phyloP scores from a whole-genome alignment of 2,113 vertebrate genomes.

The Ctenomys sociabilis region DNA sequence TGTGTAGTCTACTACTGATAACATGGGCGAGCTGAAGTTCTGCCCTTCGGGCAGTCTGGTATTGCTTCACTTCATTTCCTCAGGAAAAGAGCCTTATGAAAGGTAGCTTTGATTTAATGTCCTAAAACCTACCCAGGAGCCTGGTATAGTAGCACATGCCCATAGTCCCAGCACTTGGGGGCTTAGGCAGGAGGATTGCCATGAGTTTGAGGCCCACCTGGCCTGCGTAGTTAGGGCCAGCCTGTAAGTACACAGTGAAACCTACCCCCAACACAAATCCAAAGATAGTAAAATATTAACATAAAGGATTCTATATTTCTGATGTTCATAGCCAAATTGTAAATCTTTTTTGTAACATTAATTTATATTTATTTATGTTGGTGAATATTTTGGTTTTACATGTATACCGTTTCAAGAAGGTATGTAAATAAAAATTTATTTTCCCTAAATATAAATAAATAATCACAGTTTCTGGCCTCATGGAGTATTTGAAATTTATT shows the following conservation, averaged over 20 bases:
- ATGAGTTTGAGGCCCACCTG: neutral
- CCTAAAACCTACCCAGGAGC: neutral
- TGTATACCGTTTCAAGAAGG: slow-evolving; percentile 46
- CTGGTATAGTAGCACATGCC: neutral
- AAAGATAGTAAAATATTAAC: neutral
- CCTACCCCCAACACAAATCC: neutral
- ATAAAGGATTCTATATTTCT: slow-evolving; percentile 48
- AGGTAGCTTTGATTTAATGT: slow-evolving; percentile 1
- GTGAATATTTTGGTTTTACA: slow-evolving; percentile 52
- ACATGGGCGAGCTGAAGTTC: neutral
- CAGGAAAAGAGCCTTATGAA: neutral
- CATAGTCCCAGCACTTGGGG: neutral
- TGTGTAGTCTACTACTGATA: neutral
- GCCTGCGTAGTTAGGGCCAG: neutral
- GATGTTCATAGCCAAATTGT: slow-evolving; percentile 59
- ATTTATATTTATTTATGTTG: slow-evolving; percentile 74
- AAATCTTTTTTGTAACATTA: slow-evolving; percentile 70
- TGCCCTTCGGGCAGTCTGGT: neutral
- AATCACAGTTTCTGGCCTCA: slow-evolving; percentile 43
- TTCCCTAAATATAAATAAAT: slow-evolving; percentile 72
- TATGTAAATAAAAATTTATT: slow-evolving; percentile 67
- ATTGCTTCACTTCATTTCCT: neutral
- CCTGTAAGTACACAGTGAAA: neutral
- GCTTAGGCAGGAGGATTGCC: neutral
- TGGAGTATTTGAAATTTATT: slow-evolving; percentile 57